Evolutionary conservation across 2,113 vertebrate genomes (phyloP).

Genomic region (Trematocara marginatum): DNA sequence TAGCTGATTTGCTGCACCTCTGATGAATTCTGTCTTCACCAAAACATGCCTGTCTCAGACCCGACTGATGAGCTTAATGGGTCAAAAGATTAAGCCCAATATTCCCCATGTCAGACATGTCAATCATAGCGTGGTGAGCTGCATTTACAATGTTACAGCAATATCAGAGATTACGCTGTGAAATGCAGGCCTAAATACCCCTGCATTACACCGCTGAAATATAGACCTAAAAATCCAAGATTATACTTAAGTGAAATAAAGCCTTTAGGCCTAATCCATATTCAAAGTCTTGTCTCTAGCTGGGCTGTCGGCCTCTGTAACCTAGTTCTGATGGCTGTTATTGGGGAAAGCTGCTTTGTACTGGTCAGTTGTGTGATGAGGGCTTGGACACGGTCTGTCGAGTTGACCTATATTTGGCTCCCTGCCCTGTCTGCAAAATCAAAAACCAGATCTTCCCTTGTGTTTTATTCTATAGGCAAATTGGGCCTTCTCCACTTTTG

Average conservation of each 20-base stretch:
- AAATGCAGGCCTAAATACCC: constrained; percentile 52
- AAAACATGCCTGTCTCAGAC: constrained; percentile 37
- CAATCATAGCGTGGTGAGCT: constrained; percentile 27
- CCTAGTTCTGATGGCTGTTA: constrained; percentile 59
- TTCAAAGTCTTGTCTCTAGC: constrained; percentile 56
- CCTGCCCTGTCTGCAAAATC: constrained; percentile 39
- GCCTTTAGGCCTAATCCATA: constrained; percentile 67
- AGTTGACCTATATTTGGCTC: constrained; percentile 69
- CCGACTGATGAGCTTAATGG: constrained; percentile 48
- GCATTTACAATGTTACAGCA: constrained; percentile 35
- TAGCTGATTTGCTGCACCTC: constrained; percentile 11
- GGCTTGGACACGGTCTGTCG: constrained; percentile 42
- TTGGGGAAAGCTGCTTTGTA: constrained; percentile 68
- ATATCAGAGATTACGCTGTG: constrained; percentile 55
- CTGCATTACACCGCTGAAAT: constrained; percentile 47
- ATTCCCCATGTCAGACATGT: constrained; percentile 41
- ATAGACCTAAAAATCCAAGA: constrained; percentile 61
- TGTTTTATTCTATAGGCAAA: constrained; percentile 12
- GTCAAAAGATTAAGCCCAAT: constrained; percentile 47
- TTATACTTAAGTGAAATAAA: constrained; percentile 62
- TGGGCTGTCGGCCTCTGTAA: constrained; percentile 39
- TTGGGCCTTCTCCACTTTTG: background rate
- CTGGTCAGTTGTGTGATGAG: constrained; percentile 55
- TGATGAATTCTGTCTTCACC: constrained; percentile 28
- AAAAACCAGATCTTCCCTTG: background rate